A percentile compares a stretch with the other conserved stretches of the same genome.
These are phyloP conservation scores for Sphyrna mokarran DNA, from an alignment of 2,113 vertebrate species.

Conservation along the genomic window DNA sequence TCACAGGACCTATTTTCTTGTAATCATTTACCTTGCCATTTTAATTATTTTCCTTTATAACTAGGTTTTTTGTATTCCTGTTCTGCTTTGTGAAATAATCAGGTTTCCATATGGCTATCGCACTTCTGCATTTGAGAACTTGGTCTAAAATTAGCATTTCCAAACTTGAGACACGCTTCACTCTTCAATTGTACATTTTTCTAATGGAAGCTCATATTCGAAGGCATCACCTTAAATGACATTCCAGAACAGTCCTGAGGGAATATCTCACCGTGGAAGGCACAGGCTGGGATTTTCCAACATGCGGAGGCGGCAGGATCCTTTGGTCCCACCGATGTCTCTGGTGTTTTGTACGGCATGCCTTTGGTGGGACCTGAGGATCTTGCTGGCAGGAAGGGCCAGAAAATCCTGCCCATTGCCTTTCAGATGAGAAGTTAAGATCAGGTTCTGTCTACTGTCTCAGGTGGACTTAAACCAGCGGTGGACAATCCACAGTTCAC, in stretches of 20 bases:
- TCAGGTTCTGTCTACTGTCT: background rate
- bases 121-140: background rate
- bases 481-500: no score
- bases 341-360: no score
- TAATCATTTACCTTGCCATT: background rate
- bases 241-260: background rate
- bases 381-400: no score
- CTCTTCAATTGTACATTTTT: background rate
- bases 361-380: no score
- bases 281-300: background rate
- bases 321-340: no score
- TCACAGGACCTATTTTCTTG: background rate
- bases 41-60: constrained; percentile 46
- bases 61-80: constrained; percentile 83
- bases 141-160: background rate
- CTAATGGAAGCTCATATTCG: background rate
- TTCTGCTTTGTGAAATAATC: constrained; percentile 82
- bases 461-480: background rate
- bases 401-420: no score
- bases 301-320: no score
- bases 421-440: background rate
- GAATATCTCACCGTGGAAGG: background rate
- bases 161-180: background rate
- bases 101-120: constrained; percentile 26
- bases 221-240: background rate